phyloP scores from a whole-genome alignment of 2,888 invertebrate species.

The Neoscelio sp. region DNA sequence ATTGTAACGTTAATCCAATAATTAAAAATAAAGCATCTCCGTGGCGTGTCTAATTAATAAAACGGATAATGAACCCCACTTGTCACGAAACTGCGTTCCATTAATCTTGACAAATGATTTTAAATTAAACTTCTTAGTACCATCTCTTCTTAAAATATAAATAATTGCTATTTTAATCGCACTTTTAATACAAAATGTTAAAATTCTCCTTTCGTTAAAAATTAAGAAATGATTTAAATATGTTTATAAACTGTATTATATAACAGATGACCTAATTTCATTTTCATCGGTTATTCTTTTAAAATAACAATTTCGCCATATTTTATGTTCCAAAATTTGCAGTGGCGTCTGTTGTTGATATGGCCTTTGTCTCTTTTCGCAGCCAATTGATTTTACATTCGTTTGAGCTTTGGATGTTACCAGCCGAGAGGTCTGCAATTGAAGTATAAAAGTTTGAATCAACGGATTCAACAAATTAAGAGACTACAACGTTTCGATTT shows the following conservation, averaged over 20 bases:
- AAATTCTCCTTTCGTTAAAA: too few species aligned
- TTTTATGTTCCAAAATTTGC: conserved; percentile 50
- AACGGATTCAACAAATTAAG: conserved; percentile 64
- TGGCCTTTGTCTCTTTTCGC: conserved; percentile 53
- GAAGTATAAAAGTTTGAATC: conserved; percentile 60
- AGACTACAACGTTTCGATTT: conserved; percentile 57
- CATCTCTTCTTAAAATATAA: too few species aligned
- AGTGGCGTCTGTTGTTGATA: conserved; percentile 48
- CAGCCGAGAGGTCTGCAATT: conserved; percentile 50
- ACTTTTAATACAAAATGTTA: too few species aligned
- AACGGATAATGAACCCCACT: too few species aligned
- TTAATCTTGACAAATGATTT: too few species aligned
- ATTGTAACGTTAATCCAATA: neutral
- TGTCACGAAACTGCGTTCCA: too few species aligned
- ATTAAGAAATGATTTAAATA: too few species aligned
- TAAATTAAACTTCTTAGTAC: too few species aligned
- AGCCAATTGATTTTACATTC: conserved; percentile 64
- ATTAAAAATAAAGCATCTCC: too few species aligned
- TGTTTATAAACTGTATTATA: too few species aligned
- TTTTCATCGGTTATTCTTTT: conserved; percentile 29
- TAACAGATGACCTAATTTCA: neutral
- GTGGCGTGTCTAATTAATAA: too few species aligned
- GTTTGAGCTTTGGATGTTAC: conserved; percentile 62
- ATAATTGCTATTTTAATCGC: too few species aligned
- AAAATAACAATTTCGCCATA: conserved; percentile 18